These are phyloP conservation scores for Vultur gryphus DNA, from an alignment of 2,797 vertebrate genomes.

Conservation along the genomic window DNA sequence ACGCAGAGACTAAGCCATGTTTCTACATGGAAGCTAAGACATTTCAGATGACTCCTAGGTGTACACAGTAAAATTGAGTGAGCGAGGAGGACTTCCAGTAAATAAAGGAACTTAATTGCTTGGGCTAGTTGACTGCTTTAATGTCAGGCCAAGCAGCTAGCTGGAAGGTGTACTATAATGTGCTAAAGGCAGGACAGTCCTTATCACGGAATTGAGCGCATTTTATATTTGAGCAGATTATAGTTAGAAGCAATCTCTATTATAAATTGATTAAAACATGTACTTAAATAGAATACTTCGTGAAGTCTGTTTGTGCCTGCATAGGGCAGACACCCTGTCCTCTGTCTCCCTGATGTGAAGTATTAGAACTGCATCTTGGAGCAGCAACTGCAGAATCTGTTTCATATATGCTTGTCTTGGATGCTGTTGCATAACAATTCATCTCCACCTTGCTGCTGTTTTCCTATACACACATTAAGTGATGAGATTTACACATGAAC, in stretches of 20 bases:
- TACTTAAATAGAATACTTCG: neutral
- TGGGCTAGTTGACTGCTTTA: neutral
- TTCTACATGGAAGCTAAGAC: neutral
- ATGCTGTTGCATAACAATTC: neutral
- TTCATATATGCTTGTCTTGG: neutral
- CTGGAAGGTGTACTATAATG: neutral
- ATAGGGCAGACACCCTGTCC: neutral
- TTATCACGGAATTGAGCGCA: neutral
- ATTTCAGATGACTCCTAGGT: neutral
- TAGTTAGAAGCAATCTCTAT: neutral
- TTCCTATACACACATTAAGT: neutral
- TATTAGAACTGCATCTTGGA: neutral
- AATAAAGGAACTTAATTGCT: neutral
- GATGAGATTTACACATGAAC: neutral
- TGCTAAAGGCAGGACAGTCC: neutral
- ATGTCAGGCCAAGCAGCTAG: neutral
- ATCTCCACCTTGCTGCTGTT: neutral
- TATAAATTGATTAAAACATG: neutral
- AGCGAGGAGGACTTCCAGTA: neutral
- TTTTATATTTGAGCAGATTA: neutral
- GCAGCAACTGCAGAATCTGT: neutral
- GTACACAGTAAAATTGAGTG: neutral
- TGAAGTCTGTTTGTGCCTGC: neutral
- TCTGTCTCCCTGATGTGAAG: neutral
- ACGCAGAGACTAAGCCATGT: neutral